Evolutionary conservation across 2,797 vertebrate species (phyloP).

Genomic region (Pseudochirops cupreus): DNA sequence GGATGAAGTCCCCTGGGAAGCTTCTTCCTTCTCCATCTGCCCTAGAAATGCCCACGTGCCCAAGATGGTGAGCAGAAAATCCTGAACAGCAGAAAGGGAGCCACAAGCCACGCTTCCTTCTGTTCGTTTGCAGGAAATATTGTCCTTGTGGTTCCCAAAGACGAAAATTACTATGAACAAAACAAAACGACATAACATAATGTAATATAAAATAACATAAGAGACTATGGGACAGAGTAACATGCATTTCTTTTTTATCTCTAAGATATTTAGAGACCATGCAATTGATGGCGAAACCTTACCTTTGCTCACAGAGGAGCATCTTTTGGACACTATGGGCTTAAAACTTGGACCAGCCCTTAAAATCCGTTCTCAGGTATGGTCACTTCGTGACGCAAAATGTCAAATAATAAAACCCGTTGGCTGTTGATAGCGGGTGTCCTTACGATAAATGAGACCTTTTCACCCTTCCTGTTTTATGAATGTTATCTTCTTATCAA

Average conservation of each 20-base stretch:
- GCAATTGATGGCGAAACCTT: conserved; percentile 97
- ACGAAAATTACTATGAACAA: background rate
- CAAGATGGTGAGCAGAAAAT: background rate
- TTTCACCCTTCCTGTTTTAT: background rate
- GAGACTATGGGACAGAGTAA: background rate
- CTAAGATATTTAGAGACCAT: conserved; percentile 95
- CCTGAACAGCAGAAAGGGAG: background rate
- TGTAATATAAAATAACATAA: background rate
- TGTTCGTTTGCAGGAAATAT: background rate
- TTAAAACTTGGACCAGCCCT: conserved; percentile 96
- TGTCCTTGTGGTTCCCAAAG: background rate
- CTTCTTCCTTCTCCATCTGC: background rate
- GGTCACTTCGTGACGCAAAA: background rate
- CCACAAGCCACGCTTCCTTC: background rate
- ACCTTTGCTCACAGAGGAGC: conserved; percentile 96
- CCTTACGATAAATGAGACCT: background rate
- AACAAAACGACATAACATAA: background rate
- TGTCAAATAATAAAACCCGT: background rate
- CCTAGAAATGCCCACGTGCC: background rate
- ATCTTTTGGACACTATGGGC: conserved; percentile 95
- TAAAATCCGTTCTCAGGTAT: conserved; percentile 96
- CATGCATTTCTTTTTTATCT: conserved; percentile 51
- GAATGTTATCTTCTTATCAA: background rate
- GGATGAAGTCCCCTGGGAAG: background rate
- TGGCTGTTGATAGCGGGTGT: background rate